phyloP scores from a whole-genome alignment of 2,797 vertebrate genomes.

The Carduelis carduelis region DNA sequence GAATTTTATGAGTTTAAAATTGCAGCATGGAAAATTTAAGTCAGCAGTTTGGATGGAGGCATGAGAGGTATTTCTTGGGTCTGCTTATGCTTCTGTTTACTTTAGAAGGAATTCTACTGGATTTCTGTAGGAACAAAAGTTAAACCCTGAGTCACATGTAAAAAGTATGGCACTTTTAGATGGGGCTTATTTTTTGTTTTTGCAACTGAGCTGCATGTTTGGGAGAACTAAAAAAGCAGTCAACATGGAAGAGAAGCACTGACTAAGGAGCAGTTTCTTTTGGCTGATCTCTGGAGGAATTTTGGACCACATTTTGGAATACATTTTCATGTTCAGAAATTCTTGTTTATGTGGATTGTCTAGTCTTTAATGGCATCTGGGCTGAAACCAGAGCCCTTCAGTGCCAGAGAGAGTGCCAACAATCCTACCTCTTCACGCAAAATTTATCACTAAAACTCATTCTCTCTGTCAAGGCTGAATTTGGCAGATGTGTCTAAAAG shows the following conservation, averaged over 20 bases:
- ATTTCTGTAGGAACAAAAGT: not conserved
- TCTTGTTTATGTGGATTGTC: not conserved
- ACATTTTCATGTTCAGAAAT: not conserved
- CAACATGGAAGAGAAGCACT: not conserved
- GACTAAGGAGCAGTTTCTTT: not conserved
- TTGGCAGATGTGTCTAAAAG: not conserved
- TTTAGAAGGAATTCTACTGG: not conserved
- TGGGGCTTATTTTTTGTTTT: not conserved
- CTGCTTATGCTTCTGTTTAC: not conserved
- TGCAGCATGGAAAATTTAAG: not conserved
- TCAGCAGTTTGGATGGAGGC: not conserved
- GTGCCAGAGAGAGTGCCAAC: not conserved
- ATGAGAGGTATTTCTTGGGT: not conserved
- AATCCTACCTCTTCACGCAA: not conserved
- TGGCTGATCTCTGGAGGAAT: not conserved
- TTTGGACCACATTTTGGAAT: not conserved
- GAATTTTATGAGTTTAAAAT: not conserved
- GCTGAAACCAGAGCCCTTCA: not conserved
- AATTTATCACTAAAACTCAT: not conserved
- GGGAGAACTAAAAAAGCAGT: not conserved
- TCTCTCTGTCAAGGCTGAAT: not conserved
- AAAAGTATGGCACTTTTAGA: not conserved
- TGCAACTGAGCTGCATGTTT: not conserved
- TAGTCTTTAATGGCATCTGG: not conserved
- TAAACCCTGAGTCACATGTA: not conserved